These are phyloP conservation scores for Megalops cyprinoides DNA, from an alignment of 2,797 vertebrate species.

Conservation along the genomic window DNA sequence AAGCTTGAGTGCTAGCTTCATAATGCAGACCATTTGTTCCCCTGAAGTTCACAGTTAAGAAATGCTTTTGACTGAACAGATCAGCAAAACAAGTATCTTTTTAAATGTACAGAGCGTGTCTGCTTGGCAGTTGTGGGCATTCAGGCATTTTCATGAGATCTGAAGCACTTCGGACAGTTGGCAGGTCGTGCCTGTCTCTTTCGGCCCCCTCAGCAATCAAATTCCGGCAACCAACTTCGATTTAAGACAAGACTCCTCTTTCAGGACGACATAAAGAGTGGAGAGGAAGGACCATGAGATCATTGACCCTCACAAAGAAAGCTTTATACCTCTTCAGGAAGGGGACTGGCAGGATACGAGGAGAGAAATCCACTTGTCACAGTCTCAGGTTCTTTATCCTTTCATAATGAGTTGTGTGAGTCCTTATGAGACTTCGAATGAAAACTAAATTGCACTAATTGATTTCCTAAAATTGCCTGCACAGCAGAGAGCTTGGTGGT, in stretches of 20 bases:
- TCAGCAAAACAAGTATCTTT: slow-evolving; percentile 35
- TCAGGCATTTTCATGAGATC: slow-evolving; percentile 41
- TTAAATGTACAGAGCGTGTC: slow-evolving; percentile 23
- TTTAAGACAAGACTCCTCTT: slow-evolving; percentile 60
- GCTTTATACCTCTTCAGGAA: slow-evolving; percentile 57
- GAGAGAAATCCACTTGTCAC: slow-evolving; percentile 36
- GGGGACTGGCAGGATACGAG: slow-evolving; percentile 40
- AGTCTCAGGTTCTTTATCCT: slow-evolving; percentile 31
- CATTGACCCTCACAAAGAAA: slow-evolving; percentile 61
- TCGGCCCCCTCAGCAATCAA: slow-evolving; percentile 42
- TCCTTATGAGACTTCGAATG: neutral
- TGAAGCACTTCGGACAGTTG: slow-evolving; percentile 41
- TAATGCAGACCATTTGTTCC: slow-evolving; percentile 43
- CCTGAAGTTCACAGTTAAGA: slow-evolving; percentile 35
- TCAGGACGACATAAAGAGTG: slow-evolving; percentile 55
- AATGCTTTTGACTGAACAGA: slow-evolving; percentile 14
- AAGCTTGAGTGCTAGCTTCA: slow-evolving; percentile 50
- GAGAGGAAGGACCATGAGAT: slow-evolving; percentile 52
- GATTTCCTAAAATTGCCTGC: neutral
- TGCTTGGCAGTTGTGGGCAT: slow-evolving; percentile 25
- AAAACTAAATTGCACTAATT: slow-evolving; percentile 4
- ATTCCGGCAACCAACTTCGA: slow-evolving; percentile 49
- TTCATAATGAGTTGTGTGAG: slow-evolving; percentile 13
- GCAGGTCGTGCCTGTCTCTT: slow-evolving; percentile 31
- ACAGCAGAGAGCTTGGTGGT: neutral